Evolutionary conservation across 2,113 vertebrate genomes (phyloP).

Genomic region (Saguinus imperator): DNA sequence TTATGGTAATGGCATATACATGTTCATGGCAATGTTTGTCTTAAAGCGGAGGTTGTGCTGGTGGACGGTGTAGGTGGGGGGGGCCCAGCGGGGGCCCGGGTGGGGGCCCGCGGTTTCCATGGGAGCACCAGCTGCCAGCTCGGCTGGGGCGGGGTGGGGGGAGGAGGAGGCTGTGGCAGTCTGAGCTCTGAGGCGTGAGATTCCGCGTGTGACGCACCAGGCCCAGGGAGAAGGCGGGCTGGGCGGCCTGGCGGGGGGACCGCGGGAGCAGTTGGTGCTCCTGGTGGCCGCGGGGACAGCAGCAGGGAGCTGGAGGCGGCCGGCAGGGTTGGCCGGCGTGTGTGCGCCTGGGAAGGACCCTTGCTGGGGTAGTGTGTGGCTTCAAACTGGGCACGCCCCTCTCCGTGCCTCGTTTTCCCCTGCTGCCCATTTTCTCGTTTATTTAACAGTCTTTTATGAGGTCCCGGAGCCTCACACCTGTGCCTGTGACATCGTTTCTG

Average conservation of each 20-base stretch:
- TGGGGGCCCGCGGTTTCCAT: slow-evolving; percentile 49
- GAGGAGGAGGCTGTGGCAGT: background rate
- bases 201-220: background rate
- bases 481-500: background rate
- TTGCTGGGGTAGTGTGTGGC: background rate
- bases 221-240: background rate
- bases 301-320: too few species aligned
- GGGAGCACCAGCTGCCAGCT: slow-evolving; percentile 25
- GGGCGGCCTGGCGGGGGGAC: background rate
- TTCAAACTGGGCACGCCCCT: fast-evolving
- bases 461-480: background rate
- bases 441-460: background rate
- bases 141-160: background rate
- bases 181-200: slow-evolving; percentile 28
- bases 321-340: background rate
- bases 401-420: slow-evolving; percentile 34
- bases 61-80: background rate
- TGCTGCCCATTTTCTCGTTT: background rate
- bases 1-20: slow-evolving; percentile 72
- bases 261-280: fast-evolving
- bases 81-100: background rate
- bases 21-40: slow-evolving; percentile 82
- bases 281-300: too few species aligned
- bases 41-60: slow-evolving; percentile 66
- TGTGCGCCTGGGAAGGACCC: background rate